A percentile compares a stretch with the other conserved stretches of the same genome.
Conservation (phyloP, 2,113 vertebrate genomes). For the Anas platyrhynchos region DNA sequence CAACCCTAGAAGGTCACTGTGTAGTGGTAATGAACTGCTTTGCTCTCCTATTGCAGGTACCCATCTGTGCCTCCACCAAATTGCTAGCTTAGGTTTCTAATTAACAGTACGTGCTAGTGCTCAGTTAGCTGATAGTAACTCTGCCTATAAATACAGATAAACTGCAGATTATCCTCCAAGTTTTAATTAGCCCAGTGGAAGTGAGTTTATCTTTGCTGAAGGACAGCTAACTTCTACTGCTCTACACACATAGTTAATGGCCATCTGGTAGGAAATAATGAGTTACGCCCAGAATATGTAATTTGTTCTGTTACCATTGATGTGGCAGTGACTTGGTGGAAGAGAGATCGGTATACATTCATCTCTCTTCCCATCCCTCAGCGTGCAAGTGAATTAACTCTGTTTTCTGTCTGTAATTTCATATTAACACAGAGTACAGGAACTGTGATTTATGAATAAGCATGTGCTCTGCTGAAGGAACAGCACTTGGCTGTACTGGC, state of each 20-base stretch:
- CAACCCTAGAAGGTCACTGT: not conserved
- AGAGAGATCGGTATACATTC: not conserved
- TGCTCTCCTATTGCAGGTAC: not conserved
- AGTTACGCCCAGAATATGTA: not conserved
- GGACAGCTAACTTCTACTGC: not conserved
- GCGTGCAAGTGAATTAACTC: not conserved
- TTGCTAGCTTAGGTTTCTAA: not conserved
- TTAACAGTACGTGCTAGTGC: not conserved
- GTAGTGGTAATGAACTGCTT: not conserved
- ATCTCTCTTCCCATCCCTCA: not conserved
- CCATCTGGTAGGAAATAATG: not conserved
- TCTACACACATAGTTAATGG: not conserved
- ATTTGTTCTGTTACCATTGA: constrained; percentile 5
- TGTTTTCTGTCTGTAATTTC: not conserved
- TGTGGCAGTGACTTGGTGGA: constrained; percentile 20
- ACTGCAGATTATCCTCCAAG: constrained; percentile 47
- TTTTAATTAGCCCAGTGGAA: constrained; percentile 54
- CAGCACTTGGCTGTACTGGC: not conserved
- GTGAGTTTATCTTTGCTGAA: constrained; percentile 34
- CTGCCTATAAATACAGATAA: constrained; percentile 48
- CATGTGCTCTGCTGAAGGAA: not conserved
- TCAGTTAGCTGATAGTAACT: constrained; percentile 19
- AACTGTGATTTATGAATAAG: not conserved
- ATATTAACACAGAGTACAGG: not conserved
- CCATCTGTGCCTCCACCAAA: not conserved